Percentiles rank a stretch among this genome's conserved stretches.
These are phyloP conservation scores for Saturnia pavonia DNA, from an alignment of 2,888 invertebrate genomes.

Conservation along the genomic window DNA sequence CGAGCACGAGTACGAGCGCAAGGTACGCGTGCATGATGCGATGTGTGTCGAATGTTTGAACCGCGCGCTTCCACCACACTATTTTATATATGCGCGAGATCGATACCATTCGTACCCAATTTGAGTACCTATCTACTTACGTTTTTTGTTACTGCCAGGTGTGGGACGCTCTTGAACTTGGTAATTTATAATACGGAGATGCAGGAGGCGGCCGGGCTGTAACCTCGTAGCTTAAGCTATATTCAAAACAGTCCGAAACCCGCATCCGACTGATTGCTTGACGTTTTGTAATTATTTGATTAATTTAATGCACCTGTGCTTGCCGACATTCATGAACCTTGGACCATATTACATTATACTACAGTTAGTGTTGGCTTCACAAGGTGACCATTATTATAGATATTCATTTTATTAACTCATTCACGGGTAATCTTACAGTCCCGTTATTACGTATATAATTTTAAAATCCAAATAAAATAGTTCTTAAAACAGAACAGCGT, in stretches of 20 bases:
- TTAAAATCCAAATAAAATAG: not conserved
- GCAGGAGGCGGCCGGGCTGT: conserved; percentile 37
- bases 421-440: not conserved
- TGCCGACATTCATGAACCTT: conserved; percentile 75
- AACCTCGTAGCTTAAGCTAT: conserved; percentile 31
- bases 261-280: conserved; percentile 33
- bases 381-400: conserved; percentile 54
- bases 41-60: conserved; percentile 72
- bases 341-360: conserved; percentile 71
- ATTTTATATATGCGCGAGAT: conserved; percentile 76
- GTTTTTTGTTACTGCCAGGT: conserved; percentile 59
- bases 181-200: conserved; percentile 48
- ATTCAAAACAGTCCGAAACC: conserved; percentile 24
- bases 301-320: conserved; percentile 62
- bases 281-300: conserved; percentile 51
- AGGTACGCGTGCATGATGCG: conserved; percentile 77
- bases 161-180: conserved; percentile 71
- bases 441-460: not conserved
- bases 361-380: conserved; percentile 57
- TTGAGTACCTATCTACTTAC: conserved; percentile 51
- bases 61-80: conserved; percentile 72
- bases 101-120: conserved; percentile 76
- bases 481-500: not conserved
- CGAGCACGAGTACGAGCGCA: conserved; percentile 62
- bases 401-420: conserved; percentile 9